These are phyloP conservation scores for Synanthedon andrenaeformis DNA, from an alignment of 2,888 invertebrate genomes.

Conservation along the genomic window DNA sequence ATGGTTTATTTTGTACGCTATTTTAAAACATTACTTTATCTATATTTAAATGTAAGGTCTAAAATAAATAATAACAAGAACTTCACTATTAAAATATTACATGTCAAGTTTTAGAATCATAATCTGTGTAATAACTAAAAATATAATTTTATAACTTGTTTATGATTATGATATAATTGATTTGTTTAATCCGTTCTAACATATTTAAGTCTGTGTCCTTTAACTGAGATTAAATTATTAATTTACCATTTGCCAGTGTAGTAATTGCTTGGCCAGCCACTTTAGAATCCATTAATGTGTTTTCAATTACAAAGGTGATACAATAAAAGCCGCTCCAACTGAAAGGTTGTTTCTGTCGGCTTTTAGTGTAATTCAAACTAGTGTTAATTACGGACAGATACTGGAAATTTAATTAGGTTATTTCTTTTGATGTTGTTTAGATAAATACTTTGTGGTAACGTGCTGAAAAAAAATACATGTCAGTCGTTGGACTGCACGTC, in stretches of 20 bases:
- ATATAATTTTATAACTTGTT: no score
- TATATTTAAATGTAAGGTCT: no score
- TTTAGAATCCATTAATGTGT: slow-evolving; percentile 11
- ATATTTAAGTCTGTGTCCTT: not conserved
- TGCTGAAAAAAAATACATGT: no score
- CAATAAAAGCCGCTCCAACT: slow-evolving; percentile 3
- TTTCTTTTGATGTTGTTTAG: not conserved
- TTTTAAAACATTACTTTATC: no score
- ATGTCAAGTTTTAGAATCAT: no score
- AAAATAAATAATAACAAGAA: no score
- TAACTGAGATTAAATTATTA: slow-evolving; percentile 13
- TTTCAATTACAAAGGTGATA: slow-evolving; percentile 11
- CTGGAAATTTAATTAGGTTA: not conserved
- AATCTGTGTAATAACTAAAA: no score
- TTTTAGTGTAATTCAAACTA: slow-evolving; percentile 3
- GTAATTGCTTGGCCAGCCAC: slow-evolving; percentile 10
- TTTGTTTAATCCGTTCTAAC: not conserved
- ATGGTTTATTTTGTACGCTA: no score
- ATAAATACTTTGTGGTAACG: no score
- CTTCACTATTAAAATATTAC: no score
- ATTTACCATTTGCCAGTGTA: slow-evolving; percentile 3
- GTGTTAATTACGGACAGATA: not conserved
- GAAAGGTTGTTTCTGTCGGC: slow-evolving; percentile 1
- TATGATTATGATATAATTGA: no score
- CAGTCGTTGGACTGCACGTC: no score